Evolutionary conservation across 2,113 vertebrate genomes (phyloP).

Genomic region (Calyptomena viridis): DNA sequence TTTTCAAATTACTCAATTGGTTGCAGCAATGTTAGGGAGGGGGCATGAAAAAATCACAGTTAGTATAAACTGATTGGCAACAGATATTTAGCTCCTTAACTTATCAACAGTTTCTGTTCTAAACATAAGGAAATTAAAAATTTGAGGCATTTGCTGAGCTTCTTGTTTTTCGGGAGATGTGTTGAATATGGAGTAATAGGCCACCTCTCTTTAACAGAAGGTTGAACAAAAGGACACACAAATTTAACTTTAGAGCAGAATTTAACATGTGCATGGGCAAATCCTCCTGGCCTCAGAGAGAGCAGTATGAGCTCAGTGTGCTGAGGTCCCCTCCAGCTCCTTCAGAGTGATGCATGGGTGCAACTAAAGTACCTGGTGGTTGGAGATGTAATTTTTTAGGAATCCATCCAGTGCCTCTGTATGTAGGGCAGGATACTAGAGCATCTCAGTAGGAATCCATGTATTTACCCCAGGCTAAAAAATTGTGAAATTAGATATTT

Average conservation of each 20-base stretch:
- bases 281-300: neutral
- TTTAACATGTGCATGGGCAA: neutral
- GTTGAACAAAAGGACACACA: neutral
- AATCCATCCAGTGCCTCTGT: neutral
- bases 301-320: neutral
- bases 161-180: neutral
- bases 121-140: neutral
- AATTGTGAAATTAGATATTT: neutral
- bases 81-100: neutral
- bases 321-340: neutral
- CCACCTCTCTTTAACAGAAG: neutral
- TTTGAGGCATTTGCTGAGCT: neutral
- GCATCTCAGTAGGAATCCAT: neutral
- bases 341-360: neutral
- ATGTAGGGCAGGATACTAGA: neutral
- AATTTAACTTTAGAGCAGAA: neutral
- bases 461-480: neutral
- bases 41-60: neutral
- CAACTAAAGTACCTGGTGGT: neutral
- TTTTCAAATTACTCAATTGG: neutral
- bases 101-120: neutral
- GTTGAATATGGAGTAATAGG: neutral
- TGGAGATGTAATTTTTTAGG: neutral
- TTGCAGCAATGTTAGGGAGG: neutral
- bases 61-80: neutral